These are phyloP conservation scores for Spatula versicolor DNA, from an alignment of 2,797 vertebrate genomes.

Conservation along the genomic window DNA sequence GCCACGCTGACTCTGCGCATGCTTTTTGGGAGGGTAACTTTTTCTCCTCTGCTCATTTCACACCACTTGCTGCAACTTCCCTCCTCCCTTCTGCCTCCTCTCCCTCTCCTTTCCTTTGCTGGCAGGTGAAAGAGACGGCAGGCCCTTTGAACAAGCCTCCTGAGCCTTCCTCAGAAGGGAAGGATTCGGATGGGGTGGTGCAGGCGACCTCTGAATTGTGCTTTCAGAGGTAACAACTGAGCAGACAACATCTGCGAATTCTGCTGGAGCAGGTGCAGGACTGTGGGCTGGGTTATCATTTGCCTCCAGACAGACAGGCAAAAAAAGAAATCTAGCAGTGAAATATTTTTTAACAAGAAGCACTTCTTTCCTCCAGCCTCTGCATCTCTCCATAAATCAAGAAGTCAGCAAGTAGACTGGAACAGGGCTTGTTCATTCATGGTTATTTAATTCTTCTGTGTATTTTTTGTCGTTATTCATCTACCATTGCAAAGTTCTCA, in stretches of 20 bases:
- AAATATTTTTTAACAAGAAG: background rate
- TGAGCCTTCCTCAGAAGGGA: background rate
- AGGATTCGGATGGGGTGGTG: fast-evolving
- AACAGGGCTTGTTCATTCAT: background rate
- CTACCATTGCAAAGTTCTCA: background rate
- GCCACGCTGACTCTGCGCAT: background rate
- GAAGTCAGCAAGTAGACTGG: background rate
- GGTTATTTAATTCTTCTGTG: background rate
- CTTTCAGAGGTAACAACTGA: background rate
- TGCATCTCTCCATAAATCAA: background rate
- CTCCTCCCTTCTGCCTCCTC: background rate
- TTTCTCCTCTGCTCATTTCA: slow-evolving; percentile 19
- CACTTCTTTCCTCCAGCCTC: background rate
- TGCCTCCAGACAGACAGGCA: background rate
- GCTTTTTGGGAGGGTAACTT: slow-evolving; percentile 26
- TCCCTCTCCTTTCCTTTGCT: background rate
- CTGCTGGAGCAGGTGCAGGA: background rate
- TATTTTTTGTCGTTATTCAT: background rate
- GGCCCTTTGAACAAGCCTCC: fast-evolving
- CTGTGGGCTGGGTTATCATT: background rate
- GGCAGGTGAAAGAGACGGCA: background rate
- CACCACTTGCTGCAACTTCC: background rate
- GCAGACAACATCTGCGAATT: background rate
- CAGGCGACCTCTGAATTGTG: background rate
- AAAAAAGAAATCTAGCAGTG: background rate